Base-by-base conservation (phyloP, 1,140 invertebrate species). In the Bombyx mandarina region DNA sequence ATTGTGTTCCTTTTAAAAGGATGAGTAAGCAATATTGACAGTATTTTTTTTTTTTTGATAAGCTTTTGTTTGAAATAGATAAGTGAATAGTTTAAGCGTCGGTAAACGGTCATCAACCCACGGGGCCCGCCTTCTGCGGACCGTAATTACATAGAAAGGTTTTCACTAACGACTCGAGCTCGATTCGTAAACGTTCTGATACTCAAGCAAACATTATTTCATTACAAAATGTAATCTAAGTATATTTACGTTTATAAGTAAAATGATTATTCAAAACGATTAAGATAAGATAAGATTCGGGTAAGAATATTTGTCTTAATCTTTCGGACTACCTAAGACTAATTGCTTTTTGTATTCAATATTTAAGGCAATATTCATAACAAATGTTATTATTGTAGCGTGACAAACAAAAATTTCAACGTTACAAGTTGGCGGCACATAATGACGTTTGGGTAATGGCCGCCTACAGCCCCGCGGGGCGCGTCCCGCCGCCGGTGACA, bases 341-440 rank as follows among this genome's bases (percentile, higher is more conserved):
- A 35, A 35, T 35, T 35, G 26, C n/a, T 35, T 35, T 35, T 35
- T 35, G 26, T 35, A 35, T 35, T 3, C 26, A 35, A 35, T 35
- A 35, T 35, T 26, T 26, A 50, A 35, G 1, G 18, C 6, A 50
- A 35, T 51, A 35, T 26, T 51, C 42, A n/a, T 51, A 7, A 35
- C 22, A 35, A 35, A 51, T 71, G 75, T 81, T 75, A 76, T 79
- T 78, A 75, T 18, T 73, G 66, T 68, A 56, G 75, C 69, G 78
- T 82, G 74, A 82, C 79, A 80, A 69, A 76, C 73, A 71, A 67
- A 84, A 82, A 77, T 80, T 77, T 79, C 67, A 68, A 75, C 70
- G 73, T 61, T 73, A 66, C 63, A 49, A 66, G 69, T 64, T 66
- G 69, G 71, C 60, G 54, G 63, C 67, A 35, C 26, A 35, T 79